Evolutionary conservation across 1,140 invertebrate species (phyloP).

Genomic region (Pseudomyrmex concolor): DNA sequence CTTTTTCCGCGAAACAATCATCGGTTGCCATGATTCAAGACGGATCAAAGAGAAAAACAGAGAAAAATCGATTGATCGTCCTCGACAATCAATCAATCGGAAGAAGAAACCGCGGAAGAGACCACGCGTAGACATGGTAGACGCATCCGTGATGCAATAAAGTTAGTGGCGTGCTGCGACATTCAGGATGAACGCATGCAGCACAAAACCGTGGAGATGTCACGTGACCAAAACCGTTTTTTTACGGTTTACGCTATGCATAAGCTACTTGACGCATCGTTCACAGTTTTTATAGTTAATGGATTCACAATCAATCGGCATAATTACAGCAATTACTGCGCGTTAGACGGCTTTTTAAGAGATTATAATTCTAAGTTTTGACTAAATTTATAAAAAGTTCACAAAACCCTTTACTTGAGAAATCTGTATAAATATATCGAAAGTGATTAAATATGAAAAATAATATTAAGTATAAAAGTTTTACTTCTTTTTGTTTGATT

Average conservation of each 20-base stretch:
- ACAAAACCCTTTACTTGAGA: not conserved
- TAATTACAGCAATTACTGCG: not conserved
- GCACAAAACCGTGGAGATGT: slow-evolving; percentile 20
- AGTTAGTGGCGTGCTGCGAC: slow-evolving; percentile 69
- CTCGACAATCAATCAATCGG: slow-evolving; percentile 68
- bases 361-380: not conserved
- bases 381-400: no score
- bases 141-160: slow-evolving; percentile 75
- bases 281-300: not conserved
- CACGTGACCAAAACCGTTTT: slow-evolving; percentile 32
- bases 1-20: slow-evolving; percentile 60
- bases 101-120: slow-evolving; percentile 53
- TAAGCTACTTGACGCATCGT: slow-evolving; percentile 41
- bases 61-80: slow-evolving; percentile 61
- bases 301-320: not conserved
- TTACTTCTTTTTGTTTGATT: not conserved
- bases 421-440: not conserved
- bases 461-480: not conserved
- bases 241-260: slow-evolving; percentile 25
- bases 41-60: slow-evolving; percentile 62
- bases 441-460: no score
- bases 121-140: slow-evolving; percentile 65
- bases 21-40: slow-evolving; percentile 52
- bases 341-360: not conserved
- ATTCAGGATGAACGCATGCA: slow-evolving; percentile 39